These are phyloP conservation scores for Rhimphoctona megacephalus DNA, from an alignment of 2,888 invertebrate species.

Conservation along the genomic window DNA sequence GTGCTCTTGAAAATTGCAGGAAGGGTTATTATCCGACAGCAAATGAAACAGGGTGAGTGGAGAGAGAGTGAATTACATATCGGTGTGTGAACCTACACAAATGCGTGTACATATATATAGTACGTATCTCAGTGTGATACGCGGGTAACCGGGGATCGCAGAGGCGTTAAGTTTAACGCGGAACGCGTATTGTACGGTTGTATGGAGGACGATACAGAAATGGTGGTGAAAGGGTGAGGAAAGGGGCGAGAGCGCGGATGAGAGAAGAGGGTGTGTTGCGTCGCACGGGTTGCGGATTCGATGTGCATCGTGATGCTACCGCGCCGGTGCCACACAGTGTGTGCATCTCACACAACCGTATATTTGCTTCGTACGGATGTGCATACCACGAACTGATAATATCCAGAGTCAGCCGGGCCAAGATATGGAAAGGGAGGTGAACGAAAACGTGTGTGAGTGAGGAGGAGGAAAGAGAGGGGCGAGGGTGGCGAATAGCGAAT, in stretches of 20 bases:
- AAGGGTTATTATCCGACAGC: slow-evolving; percentile 43
- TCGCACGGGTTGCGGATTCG: slow-evolving; percentile 56
- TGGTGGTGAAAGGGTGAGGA: slow-evolving; percentile 10
- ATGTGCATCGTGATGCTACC: slow-evolving; percentile 53
- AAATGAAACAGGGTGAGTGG: slow-evolving; percentile 20
- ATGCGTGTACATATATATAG: not conserved
- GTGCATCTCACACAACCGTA: slow-evolving; percentile 26
- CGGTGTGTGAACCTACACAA: not conserved
- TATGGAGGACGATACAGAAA: not conserved
- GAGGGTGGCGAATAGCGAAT: slow-evolving; percentile 71
- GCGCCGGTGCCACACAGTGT: slow-evolving; percentile 41
- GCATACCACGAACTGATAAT: slow-evolving; percentile 15
- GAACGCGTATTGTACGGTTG: slow-evolving; percentile 60
- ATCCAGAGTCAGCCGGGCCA: slow-evolving; percentile 41
- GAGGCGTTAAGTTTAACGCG: slow-evolving; percentile 67
- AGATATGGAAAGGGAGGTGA: slow-evolving; percentile 8
- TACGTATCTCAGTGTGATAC: slow-evolving; percentile 60
- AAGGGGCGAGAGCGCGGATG: slow-evolving; percentile 35
- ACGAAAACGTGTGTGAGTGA: slow-evolving; percentile 36
- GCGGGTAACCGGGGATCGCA: slow-evolving; percentile 64
- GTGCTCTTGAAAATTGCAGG: slow-evolving; percentile 30
- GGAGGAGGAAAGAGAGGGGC: slow-evolving; percentile 4
- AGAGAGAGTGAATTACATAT: not conserved
- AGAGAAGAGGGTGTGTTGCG: slow-evolving; percentile 52
- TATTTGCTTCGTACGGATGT: not conserved